Evolutionary conservation across 1,140 invertebrate species (phyloP).

Genomic region (Bombus affinis): DNA sequence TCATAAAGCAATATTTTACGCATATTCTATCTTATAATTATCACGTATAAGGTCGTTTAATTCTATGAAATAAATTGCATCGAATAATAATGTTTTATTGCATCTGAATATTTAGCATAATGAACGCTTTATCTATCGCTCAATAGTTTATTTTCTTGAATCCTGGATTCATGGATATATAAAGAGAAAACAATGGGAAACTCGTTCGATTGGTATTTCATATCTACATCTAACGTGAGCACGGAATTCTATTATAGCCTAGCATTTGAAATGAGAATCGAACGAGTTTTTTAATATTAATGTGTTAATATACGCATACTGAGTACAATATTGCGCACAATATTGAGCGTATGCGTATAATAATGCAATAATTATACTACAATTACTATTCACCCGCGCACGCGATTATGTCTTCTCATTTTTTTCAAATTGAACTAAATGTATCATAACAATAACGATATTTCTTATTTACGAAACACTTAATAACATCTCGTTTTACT

Average conservation of each 20-base stretch:
- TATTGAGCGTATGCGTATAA: constrained; percentile 26
- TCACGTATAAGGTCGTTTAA: constrained; percentile 46
- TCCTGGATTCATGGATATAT: constrained; percentile 47
- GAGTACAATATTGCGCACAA: constrained; percentile 11
- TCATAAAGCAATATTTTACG: constrained; percentile 39
- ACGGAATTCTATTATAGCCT: constrained; percentile 32
- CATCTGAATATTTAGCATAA: constrained; percentile 25
- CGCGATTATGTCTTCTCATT: background rate
- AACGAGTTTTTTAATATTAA: constrained; percentile 35
- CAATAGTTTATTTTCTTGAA: constrained; percentile 76
- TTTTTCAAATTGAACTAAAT: constrained; percentile 55
- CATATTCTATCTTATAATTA: constrained; percentile 50
- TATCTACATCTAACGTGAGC: constrained; percentile 31
- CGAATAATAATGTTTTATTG: constrained; percentile 41
- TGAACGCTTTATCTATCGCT: constrained; percentile 59
- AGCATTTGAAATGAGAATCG: constrained; percentile 32
- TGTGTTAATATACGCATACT: constrained; percentile 29
- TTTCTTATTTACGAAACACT: constrained; percentile 46
- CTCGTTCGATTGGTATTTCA: constrained; percentile 45
- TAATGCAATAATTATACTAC: constrained; percentile 47
- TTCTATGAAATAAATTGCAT: constrained; percentile 60
- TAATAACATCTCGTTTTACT: constrained; percentile 53
- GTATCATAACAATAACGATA: constrained; percentile 61
- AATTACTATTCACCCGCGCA: constrained; percentile 6
- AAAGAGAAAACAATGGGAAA: constrained; percentile 39